phyloP scores from a whole-genome alignment of 2,888 invertebrate species.

The Agriotes lineatus region DNA sequence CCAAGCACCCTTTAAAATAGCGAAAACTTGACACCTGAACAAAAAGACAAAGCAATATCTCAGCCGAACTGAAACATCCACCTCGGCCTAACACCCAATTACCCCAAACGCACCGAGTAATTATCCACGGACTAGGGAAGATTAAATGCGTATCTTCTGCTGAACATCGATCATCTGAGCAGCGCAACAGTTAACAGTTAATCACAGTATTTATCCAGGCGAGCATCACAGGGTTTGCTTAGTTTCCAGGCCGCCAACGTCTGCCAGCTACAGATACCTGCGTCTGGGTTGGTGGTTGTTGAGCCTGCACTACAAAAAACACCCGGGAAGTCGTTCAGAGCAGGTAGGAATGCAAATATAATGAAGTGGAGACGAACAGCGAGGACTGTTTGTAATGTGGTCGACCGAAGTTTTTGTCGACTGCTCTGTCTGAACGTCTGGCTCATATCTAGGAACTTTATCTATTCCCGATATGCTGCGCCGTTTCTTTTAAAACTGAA shows the following conservation, averaged over 20 bases:
- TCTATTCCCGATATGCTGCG: background rate
- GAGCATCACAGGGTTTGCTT: conserved; percentile 3
- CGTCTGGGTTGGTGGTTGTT: conserved; percentile 21
- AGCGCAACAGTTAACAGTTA: conserved; percentile 36
- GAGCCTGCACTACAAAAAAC: conserved; percentile 24
- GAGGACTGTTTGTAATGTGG: conserved; percentile 4
- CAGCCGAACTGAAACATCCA: background rate
- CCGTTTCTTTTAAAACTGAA: too few relatives aligned
- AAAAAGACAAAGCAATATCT: background rate
- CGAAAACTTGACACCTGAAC: background rate
- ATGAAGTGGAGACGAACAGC: conserved; percentile 29
- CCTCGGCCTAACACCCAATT: conserved; percentile 9
- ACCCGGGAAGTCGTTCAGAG: conserved; percentile 23
- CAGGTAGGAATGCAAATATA: conserved; percentile 44
- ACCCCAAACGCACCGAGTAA: conserved; percentile 19
- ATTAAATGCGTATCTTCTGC: conserved; percentile 33
- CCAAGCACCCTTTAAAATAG: too few relatives aligned
- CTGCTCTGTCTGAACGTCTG: conserved; percentile 3
- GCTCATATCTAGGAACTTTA: background rate
- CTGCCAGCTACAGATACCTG: conserved; percentile 12
- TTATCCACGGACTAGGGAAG: conserved; percentile 18
- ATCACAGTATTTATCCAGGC: conserved; percentile 40
- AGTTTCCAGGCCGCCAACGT: conserved; percentile 12
- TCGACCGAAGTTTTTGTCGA: conserved; percentile 4
- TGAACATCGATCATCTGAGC: conserved; percentile 37